Base-by-base conservation (phyloP, 1,140 invertebrate genomes). In the Drosophila willistoni region DNA sequence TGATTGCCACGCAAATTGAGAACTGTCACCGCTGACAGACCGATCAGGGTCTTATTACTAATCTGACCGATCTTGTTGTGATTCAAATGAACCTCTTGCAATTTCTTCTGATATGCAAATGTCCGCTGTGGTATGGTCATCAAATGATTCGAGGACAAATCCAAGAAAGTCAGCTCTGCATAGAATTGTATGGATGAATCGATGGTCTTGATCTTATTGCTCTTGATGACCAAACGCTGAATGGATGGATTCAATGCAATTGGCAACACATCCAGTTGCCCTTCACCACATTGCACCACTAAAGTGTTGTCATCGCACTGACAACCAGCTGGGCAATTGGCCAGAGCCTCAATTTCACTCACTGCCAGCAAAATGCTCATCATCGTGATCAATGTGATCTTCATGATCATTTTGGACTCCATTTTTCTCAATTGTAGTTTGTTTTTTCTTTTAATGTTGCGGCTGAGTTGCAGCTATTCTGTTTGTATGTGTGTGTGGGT, bases 171-270 rank as follows among this genome's bases (percentile, higher is more conserved):
- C 7, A 98, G 93, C 65, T 97, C 96, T 0, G 95, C 94, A 92
- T 98, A 98, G 92, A 98, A 97, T 80, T 96, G 96, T 89, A 98
- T 97, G 0, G 96, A 96, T 19, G 95, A 95, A 90, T 97, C 96
- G 41, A 98, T 96, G n/a, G 95, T 96, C 91, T 97, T 97, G 82
- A 98, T 97, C 79, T 95, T 95, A 91, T 97, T 98, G 87, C 96
- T 96, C 76, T 95, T 95, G 25, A 98, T 94, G 61, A 96, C 95
- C 71, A 97, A 94, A 7, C 96, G 93, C 90, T 97, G 96, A 64
- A 98, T 96, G 64, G 96, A 96, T 4, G 97, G 97, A 93, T 98
- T 98, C 57, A 98, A 93, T 0, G 97, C 96, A 76, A 98, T 98
- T 29, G 97, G 97, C 54, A 98, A 95, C 29, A 97, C 96, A 91